Conservation (phyloP, 23 tunicate species). For the Trididemnum nubilum region DNA sequence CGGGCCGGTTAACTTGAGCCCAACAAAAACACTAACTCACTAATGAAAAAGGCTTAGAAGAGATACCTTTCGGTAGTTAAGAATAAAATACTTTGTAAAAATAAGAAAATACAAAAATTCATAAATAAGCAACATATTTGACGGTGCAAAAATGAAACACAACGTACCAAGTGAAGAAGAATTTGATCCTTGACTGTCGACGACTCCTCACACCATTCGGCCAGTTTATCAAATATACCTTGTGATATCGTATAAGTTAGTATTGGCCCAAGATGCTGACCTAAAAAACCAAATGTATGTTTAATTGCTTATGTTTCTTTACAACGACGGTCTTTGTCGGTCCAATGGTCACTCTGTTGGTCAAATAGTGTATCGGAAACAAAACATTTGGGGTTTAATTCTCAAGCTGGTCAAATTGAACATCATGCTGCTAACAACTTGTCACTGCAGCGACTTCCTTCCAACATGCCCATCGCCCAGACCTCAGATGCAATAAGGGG, state of each 20-base stretch:
- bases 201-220: slow-evolving; percentile 66
- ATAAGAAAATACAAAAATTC: too few species aligned
- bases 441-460: neutral
- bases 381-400: neutral
- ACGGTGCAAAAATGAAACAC: too few species aligned
- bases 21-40: too few species aligned
- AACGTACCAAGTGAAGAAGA: slow-evolving; percentile 37
- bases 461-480: too few species aligned
- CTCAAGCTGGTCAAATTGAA: neutral
- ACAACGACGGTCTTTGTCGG: too few species aligned
- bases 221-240: slow-evolving; percentile 56
- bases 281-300: slow-evolving; percentile 17
- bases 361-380: too few species aligned
- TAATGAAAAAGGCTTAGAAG: too few species aligned
- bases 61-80: too few species aligned
- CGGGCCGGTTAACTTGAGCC: too few species aligned
- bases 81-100: too few species aligned
- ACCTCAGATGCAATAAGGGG: neutral
- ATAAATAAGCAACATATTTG: too few species aligned
- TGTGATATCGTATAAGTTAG: slow-evolving; percentile 74
- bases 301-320: neutral
- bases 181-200: slow-evolving; percentile 36
- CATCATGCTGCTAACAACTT: neutral
- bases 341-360: too few species aligned
- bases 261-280: slow-evolving; percentile 59